Evolutionary conservation across 2,113 vertebrate species (phyloP), one percentile per base, ranked within the genome.

Genomic region (Scatophagus argus): DNA sequence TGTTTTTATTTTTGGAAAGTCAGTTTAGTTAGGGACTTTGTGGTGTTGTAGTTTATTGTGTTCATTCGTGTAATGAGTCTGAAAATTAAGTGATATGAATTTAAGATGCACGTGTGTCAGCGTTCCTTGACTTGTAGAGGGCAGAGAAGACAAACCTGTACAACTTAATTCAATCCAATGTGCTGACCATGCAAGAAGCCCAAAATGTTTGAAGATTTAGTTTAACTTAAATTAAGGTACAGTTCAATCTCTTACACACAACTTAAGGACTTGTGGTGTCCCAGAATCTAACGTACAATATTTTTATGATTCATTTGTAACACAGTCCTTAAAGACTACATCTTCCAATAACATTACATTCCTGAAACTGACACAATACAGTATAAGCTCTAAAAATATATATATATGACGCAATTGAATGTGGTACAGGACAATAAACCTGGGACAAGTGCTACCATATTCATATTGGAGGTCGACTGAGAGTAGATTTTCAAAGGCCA

Each of bases 271-370:
- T n/a, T 32, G 7, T 34, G n/a, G 21, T 52, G 27, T 51, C 19
- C 8, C 14, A 27, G 0, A 69, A 39, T 8, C 12, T 17, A 27
- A 1, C 23, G 1, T 4, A 19, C 16, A 7, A 4, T 0, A 6
- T 79, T 58, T 52, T 19, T 11, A 31, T 59, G 11, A 12, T 41
- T 17, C 27, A 43, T 44, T 70, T 70, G 7, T 55, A 34, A 44
- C 10, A 34, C 17, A 44, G 5, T 27, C 25, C 11, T 41, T 32
- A 58, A 56, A 71, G 23, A 44, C 3, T n/a, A 14, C 29, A 4
- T 25, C 46, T n/a, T 71, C 8, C 36, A 51, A 46, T 60, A 27
- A 19, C 21, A 32, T 7, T 16, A 32, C 4, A 11, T 1, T n/a
- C 3, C 25, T 58, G 16, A 49, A 25, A 47, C 4, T 16, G 13